Evolutionary conservation across 37 sponge, comb jelly and placozoan species (phyloP), one percentile per base, ranked within the genome.

Genomic region (Halichondria panicea): DNA sequence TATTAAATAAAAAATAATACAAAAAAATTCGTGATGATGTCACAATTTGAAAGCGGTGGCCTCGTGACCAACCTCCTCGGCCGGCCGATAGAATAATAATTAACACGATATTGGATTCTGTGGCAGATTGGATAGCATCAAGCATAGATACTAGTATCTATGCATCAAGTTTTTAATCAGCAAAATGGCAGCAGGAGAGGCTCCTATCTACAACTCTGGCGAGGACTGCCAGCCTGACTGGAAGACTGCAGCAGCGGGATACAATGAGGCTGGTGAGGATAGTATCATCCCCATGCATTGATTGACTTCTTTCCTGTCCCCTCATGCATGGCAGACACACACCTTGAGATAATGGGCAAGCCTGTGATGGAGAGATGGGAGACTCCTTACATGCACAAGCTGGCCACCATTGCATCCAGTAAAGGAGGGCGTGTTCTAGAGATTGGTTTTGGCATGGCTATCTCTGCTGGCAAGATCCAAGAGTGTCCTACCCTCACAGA

Each of bases 321-420:
- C n/a, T n/a, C n/a, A n/a, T n/a, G n/a, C 43, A 73, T 15, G 27
- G 68, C 61, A 28, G 77, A 84, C 63, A 70, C 74, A 24, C 82
- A 87, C 33, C 77, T 87, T 6, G 76, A 68, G 53, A 87, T 87
- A 19, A 13, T 81, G 45, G 88, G 88, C 5, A 87, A 87, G 43
- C 88, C 88, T 6, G 88, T 87, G 3, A 87, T 87, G 88, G 88
- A 87, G 54, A 68, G 81, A 0, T 87, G 88, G 88, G 88, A 87
- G 52, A 87, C 88, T 9, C 88, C 88, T 19, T 87, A 74, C 77
- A 87, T 87, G 88, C 78, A 87, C 66, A 75, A 67, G 28, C 76
- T 87, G 7, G 88, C 88, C 36, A 66, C 48, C 39, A 43, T 76
- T 33, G 88, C 88, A 11, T 61, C 88, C 15, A 48, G 66, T 27